Evolutionary conservation across 2,797 vertebrate genomes (phyloP).

Genomic region (Aplochiton taeniatus): DNA sequence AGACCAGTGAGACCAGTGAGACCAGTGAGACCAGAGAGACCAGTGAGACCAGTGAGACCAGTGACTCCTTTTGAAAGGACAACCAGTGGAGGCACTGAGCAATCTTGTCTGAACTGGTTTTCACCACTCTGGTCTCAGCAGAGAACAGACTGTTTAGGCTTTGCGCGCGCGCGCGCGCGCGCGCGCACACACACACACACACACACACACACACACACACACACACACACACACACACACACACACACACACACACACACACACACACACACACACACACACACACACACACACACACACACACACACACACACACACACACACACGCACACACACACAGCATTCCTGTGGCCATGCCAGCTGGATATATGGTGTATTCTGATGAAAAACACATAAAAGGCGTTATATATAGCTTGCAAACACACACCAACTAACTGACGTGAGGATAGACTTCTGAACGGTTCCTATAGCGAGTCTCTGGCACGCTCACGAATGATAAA

Average conservation of each 20-base stretch:
- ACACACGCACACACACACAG: not conserved
- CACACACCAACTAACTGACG: conserved; percentile 20
- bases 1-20: too few species aligned
- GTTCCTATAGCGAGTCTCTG: conserved; percentile 43
- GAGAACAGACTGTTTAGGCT: not conserved
- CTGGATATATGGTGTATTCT: not conserved
- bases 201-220: conserved; percentile 3
- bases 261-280: conserved; percentile 1
- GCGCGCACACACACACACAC: conserved; percentile 28
- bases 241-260: conserved; percentile 18
- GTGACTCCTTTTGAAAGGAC: too few species aligned
- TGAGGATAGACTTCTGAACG: conserved; percentile 15
- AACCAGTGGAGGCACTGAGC: too few species aligned
- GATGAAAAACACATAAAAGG: conserved; percentile 12
- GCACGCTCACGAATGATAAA: conserved; percentile 44
- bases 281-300: not conserved
- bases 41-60: too few species aligned
- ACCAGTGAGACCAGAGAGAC: too few species aligned
- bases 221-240: conserved; percentile 16
- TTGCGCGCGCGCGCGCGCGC: not conserved
- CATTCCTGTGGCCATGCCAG: conserved; percentile 11
- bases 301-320: not conserved
- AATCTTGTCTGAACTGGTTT: not conserved
- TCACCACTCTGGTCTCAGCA: not conserved
- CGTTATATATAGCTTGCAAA: not conserved